These are phyloP conservation scores for Drosophila kuntzei DNA, from an alignment of 2,888 invertebrate genomes.

Conservation along the genomic window DNA sequence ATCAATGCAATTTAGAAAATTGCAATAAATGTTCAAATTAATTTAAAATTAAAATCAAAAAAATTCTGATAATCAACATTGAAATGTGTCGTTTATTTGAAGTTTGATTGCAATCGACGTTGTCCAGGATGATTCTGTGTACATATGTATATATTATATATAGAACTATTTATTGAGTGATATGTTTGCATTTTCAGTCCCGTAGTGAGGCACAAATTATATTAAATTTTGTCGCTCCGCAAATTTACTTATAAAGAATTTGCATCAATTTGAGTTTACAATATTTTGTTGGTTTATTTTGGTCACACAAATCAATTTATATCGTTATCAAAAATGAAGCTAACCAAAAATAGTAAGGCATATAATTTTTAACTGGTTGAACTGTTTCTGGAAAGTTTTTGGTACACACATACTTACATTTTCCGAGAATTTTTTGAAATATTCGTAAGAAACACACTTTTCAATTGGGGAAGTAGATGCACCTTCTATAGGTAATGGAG, in stretches of 20 bases:
- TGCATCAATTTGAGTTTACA: conserved; percentile 16
- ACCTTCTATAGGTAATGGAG: too few species aligned
- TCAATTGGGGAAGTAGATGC: too few species aligned
- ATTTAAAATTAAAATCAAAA: conserved; percentile 56
- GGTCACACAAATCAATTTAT: background rate
- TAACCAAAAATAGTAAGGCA: background rate
- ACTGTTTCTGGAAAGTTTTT: too few species aligned
- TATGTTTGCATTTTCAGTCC: conserved; percentile 22
- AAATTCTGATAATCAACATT: conserved; percentile 14
- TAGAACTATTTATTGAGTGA: conserved; percentile 32
- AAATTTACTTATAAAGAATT: conserved; percentile 16
- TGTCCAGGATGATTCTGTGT: conserved; percentile 8
- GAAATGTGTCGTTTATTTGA: conserved; percentile 37
- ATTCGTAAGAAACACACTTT: too few species aligned
- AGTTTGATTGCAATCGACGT: conserved; percentile 30
- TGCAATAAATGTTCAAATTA: conserved; percentile 59
- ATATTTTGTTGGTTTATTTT: conserved; percentile 4
- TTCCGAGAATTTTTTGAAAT: too few species aligned
- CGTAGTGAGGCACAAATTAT: conserved; percentile 56
- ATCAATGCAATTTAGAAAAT: conserved; percentile 75
- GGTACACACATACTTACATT: too few species aligned
- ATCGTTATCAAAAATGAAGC: conserved; percentile 3
- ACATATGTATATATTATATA: too few species aligned
- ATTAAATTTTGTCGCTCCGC: conserved; percentile 20
- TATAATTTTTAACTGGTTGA: too few species aligned